These are phyloP conservation scores for Eledona agricola DNA, from an alignment of 2,888 invertebrate genomes.

Conservation along the genomic window DNA sequence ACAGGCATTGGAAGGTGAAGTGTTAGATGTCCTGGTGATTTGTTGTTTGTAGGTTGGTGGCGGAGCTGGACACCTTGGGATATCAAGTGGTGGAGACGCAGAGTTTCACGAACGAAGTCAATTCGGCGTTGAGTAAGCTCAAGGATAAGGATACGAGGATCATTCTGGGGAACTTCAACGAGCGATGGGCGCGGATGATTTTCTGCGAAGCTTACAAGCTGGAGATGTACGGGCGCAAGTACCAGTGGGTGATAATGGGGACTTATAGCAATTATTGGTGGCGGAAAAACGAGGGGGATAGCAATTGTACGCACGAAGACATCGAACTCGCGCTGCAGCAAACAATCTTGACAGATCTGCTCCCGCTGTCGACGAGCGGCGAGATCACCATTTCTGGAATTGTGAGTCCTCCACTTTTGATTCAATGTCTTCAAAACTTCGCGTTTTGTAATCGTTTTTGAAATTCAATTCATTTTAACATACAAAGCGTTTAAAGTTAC, in stretches of 20 bases:
- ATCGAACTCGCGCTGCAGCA: conserved; percentile 84
- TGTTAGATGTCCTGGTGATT: conserved; percentile 9
- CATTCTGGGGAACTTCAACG: conserved; percentile 93
- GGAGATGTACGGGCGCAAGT: conserved; percentile 90
- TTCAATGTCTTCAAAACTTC: too few species aligned
- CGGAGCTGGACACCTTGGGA: conserved; percentile 82
- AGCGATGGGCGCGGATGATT: conserved; percentile 88
- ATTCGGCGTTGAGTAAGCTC: conserved; percentile 78
- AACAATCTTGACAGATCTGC: conserved; percentile 86
- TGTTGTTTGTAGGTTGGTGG: conserved; percentile 70
- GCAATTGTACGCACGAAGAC: conserved; percentile 77
- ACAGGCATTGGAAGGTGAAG: conserved; percentile 62
- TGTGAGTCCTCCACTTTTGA: conserved; percentile 71
- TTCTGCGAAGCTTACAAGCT: conserved; percentile 88
- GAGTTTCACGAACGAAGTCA: conserved; percentile 91
- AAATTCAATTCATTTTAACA: too few species aligned
- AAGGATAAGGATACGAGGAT: conserved; percentile 93
- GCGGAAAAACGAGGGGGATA: conserved; percentile 67
- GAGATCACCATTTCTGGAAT: conserved; percentile 89
- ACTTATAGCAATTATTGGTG: conserved; percentile 83
- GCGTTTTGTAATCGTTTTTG: too few species aligned
- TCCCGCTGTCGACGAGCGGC: conserved; percentile 86
- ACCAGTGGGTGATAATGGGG: conserved; percentile 95
- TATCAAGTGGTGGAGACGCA: conserved; percentile 89
- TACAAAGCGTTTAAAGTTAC: too few species aligned